Evolutionary conservation across 2,888 invertebrate species (phyloP), one percentile per base, ranked within the genome.

Genomic region (Drosophila formosana): DNA sequence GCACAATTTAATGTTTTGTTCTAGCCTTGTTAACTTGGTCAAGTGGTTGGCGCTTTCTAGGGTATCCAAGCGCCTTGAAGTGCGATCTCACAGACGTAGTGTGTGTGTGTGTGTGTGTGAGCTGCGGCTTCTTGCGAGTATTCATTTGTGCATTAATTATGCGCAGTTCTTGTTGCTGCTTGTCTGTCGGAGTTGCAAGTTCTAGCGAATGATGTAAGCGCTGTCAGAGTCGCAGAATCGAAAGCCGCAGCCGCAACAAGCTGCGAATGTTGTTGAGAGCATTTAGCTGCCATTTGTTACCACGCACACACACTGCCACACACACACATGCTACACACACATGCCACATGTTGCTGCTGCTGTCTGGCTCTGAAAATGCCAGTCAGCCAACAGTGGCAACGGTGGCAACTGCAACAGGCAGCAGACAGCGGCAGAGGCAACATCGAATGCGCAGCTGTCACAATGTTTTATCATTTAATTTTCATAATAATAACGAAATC

Each of bases 381-480:
- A 82, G 76, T 71, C 79, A 72, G 79, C 63, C 51, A 41, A 37
- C 37, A n/a, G 60, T 37, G 39, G 43, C 51, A 47, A 65, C 52
- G 9, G 45, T 28, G 39, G 39, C 57, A 18, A 45, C 34, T 37
- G 52, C 51, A 45, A 26, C 57, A 52, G 46, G n/a, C 26, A 13
- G 41, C 65, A 39, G 39, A 43, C 41, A 32, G 32, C 32, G 55
- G 25, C 43, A 32, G 41, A 49, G 25, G 32, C 77, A 58, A 52
- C 69, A 66, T 57, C 82, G 66, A 68, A 70, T 68, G 84, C 75
- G 69, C 80, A 80, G 83, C 88, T 84, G 84, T 88, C 84, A 84
- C 88, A 84, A 88, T 87, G 78, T 78, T 85, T 85, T 85, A 88
- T 80, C 82, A 89, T 85, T 89, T 89, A 87, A 89, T 85, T 89